phyloP scores from a whole-genome alignment of 2,797 vertebrate species.

The Platalea minor region DNA sequence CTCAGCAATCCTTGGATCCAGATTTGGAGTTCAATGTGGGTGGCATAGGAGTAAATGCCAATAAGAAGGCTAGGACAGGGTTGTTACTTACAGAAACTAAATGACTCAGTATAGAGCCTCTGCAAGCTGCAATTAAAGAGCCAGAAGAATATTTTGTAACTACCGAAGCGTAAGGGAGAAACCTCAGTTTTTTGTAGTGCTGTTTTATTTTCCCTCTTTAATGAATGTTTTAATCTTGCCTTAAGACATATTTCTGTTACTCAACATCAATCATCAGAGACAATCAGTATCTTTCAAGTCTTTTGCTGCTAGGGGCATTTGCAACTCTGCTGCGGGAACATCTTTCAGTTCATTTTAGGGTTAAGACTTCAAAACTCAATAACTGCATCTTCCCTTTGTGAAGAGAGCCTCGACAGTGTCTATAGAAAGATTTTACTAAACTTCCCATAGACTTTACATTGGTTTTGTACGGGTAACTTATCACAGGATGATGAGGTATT shows the following conservation, averaged over 20 bases:
- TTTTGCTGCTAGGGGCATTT: not conserved
- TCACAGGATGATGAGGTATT: not conserved
- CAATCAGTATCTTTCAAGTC: not conserved
- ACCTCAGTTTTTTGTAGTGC: slow-evolving; percentile 2
- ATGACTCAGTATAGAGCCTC: slow-evolving; percentile 63
- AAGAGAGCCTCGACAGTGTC: not conserved
- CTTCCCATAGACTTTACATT: not conserved
- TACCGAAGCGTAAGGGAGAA: slow-evolving; percentile 21
- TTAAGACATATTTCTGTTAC: slow-evolving; percentile 2
- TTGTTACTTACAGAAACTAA: slow-evolving; percentile 71
- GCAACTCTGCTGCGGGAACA: not conserved
- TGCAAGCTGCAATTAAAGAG: slow-evolving; percentile 68
- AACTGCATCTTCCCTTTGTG: not conserved
- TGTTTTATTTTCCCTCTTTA: slow-evolving; percentile 29
- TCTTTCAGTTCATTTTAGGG: not conserved
- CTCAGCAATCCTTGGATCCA: slow-evolving; percentile 75
- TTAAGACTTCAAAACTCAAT: slow-evolving; percentile 10
- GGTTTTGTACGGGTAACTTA: not conserved
- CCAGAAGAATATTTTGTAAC: slow-evolving; percentile 52
- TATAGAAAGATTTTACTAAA: not conserved
- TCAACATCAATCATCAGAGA: not conserved
- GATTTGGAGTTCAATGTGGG: slow-evolving; percentile 80
- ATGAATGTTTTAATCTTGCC: slow-evolving; percentile 26
- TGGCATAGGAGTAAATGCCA: slow-evolving; percentile 76
- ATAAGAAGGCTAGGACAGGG: slow-evolving; percentile 67